A percentile compares a stretch with the other conserved stretches of the same genome.
These are phyloP conservation scores for Andricus curvator DNA, from an alignment of 2,888 invertebrate species.

Conservation along the genomic window DNA sequence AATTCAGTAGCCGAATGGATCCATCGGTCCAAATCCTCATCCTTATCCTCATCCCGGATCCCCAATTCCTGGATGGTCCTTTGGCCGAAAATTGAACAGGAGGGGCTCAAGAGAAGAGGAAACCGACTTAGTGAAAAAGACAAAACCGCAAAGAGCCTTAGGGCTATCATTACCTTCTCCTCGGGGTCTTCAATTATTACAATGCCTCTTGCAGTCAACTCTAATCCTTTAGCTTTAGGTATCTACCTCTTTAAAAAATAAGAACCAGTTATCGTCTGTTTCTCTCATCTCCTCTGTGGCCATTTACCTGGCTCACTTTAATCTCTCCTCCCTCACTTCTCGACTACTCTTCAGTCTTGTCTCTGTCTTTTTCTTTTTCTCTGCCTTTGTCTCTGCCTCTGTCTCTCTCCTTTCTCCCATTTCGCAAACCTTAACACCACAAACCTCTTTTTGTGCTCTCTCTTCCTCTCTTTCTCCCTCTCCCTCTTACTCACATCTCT, in stretches of 20 bases:
- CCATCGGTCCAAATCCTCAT: not conserved
- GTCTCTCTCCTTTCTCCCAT: not conserved
- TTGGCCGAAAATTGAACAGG: not conserved
- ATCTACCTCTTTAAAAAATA: constrained; percentile 15
- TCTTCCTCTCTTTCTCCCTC: not conserved
- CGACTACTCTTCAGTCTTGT: not conserved
- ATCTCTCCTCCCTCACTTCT: constrained; percentile 2
- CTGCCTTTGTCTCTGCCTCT: not conserved
- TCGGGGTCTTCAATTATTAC: constrained; percentile 11
- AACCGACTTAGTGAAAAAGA: constrained; percentile 8
- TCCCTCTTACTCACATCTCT: not conserved
- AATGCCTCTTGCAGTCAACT: constrained; percentile 5
- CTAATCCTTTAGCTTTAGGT: constrained; percentile 5
- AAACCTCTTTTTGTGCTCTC: constrained; percentile 24
- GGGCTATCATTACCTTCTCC: not conserved
- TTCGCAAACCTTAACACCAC: constrained; percentile 3
- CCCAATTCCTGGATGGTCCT: not conserved
- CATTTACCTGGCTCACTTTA: constrained; percentile 21
- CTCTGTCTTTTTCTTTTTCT: not conserved
- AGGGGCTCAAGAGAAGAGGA: not conserved
- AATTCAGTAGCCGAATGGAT: constrained; percentile 1
- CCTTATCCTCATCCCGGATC: not conserved
- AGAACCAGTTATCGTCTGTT: constrained; percentile 13
- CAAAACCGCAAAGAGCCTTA: constrained; percentile 8
- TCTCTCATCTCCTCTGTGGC: not conserved